Evolutionary conservation across 2,797 vertebrate species (phyloP).

Genomic region (Ctenopoma kingsleyae): DNA sequence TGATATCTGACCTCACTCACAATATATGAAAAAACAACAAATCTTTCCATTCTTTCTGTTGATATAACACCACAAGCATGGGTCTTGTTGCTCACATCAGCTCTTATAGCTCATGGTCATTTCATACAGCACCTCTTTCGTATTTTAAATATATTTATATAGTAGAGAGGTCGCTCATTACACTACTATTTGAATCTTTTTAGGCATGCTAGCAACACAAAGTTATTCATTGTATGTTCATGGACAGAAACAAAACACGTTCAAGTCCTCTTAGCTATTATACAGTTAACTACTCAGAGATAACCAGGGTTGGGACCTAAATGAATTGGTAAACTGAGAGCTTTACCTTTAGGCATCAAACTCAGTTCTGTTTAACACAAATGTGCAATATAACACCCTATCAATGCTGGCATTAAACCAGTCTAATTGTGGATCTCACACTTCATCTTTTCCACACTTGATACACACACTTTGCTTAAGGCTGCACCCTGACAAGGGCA

Average conservation of each 20-base stretch:
- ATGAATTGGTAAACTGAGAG: neutral
- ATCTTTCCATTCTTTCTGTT: constrained; percentile 8
- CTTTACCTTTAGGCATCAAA: constrained; percentile 1
- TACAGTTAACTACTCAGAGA: neutral
- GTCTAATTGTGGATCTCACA: neutral
- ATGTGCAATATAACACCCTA: neutral
- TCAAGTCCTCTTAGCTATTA: neutral
- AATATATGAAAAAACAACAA: constrained; percentile 10
- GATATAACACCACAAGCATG: constrained; percentile 22
- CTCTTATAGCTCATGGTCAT: constrained; percentile 6
- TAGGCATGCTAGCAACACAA: neutral
- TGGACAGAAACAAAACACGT: constrained; percentile 4
- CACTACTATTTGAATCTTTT: neutral
- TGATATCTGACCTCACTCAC: constrained; percentile 49
- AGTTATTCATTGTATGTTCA: neutral
- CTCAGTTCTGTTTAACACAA: neutral
- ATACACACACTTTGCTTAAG: neutral
- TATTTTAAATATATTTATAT: constrained; percentile 12
- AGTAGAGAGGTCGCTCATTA: neutral
- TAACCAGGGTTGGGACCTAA: neutral
- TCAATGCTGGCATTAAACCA: neutral
- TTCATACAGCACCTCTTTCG: neutral
- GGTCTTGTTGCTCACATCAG: constrained; percentile 9
- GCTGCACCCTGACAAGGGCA: neutral
- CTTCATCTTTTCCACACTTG: neutral